Evolutionary conservation across 2,113 vertebrate genomes (phyloP), one percentile per base, ranked within the genome.

Genomic region (Lepidothrix coronata): DNA sequence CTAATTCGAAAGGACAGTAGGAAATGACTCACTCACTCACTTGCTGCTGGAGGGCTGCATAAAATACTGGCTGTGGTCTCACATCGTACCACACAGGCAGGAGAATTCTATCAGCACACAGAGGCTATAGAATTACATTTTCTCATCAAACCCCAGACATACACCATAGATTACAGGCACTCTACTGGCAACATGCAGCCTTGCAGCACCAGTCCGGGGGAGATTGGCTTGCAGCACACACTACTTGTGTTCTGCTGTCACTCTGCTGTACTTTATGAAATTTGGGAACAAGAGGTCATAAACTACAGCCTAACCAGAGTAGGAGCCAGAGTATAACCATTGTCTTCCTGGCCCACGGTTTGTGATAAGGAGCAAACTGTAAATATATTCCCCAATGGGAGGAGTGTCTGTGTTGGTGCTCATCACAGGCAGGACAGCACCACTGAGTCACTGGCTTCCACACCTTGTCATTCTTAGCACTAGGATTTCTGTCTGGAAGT

Each of bases 61-160:
- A 76, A 88, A 94, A 80, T 28, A 62, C 9, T 73, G 83, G 48
- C 93, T 91, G 88, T 43, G 74, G 46, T 63, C 91, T 96, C 90
- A 5, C 63, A 68, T 67, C 39, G 1, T 61, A 78, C 82, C 85
- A 87, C 91, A 82, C 83, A 86, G 62, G 83, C 78, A 75, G 71
- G 43, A 95, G 93, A 84, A 91, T 77, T 96, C 44, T 93, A 80
- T 82, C 92, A 86, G 95, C 93, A 86, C 78, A 52, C 75, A 48
- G 74, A 83, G 92, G 78, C 65, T 90, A 70, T 88, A 84, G 95
- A 61, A 59, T 93, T 96, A 68, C 93, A 37, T 58, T 59, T 90
- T 55, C 92, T 88, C 88, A 79, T 71, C 76, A 81, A 68, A 63
- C 11, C 37, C 81, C 88, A 91, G 75, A 67, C 63, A 21, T 37